These are phyloP conservation scores for Campaea margaritaria DNA, from an alignment of 2,888 invertebrate species.

Conservation along the genomic window DNA sequence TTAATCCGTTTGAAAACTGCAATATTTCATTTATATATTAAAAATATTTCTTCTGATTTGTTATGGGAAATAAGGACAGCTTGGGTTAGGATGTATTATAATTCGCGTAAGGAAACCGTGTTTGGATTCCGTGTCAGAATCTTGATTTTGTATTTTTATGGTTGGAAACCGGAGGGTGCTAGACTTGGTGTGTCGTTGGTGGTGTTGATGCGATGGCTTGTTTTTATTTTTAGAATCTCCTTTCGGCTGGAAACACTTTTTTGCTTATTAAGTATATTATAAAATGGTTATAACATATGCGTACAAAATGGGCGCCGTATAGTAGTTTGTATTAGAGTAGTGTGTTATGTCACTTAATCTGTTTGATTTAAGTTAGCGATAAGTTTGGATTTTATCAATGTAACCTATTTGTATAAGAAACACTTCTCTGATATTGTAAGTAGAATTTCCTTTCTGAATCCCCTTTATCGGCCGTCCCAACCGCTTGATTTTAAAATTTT, in stretches of 20 bases:
- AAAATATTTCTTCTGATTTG: no score
- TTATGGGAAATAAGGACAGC: no score
- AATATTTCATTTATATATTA: no score
- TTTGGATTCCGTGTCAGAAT: neutral
- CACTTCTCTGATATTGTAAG: constrained; percentile 11
- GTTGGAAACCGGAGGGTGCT: constrained; percentile 19
- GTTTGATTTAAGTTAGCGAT: constrained; percentile 34
- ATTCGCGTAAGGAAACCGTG: neutral
- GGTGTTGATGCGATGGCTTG: neutral
- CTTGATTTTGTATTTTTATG: neutral
- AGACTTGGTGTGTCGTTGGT: constrained; percentile 2
- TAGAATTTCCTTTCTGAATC: constrained; percentile 26
- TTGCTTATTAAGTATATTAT: constrained; percentile 7
- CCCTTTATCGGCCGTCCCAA: constrained; percentile 38
- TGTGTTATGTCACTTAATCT: constrained; percentile 35
- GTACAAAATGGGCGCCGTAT: constrained; percentile 21
- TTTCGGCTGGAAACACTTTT: constrained; percentile 1
- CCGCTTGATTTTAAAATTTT: constrained; percentile 22
- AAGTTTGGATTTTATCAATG: constrained; percentile 26
- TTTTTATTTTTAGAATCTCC: constrained; percentile 13
- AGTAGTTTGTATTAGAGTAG: constrained; percentile 27
- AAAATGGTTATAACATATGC: neutral
- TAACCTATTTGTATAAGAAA: constrained; percentile 14
- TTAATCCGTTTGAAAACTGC: no score
- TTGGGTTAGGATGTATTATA: no score